Conservation (phyloP, 2,113 vertebrate genomes). For the Daphoenositta chrysoptera region DNA sequence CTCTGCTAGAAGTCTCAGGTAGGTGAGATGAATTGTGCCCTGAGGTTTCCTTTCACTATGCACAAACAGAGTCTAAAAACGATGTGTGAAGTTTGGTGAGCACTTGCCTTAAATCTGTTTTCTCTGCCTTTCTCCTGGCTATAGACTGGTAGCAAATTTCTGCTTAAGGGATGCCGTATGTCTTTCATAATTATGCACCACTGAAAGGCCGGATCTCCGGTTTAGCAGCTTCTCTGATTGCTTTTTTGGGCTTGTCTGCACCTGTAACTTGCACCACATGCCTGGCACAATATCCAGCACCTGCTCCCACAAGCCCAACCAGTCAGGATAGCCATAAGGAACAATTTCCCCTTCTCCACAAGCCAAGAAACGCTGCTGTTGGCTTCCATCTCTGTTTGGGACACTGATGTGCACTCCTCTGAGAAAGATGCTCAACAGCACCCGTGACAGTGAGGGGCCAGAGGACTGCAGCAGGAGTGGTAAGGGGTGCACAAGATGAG, state of each 20-base stretch:
- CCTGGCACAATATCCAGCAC: not conserved
- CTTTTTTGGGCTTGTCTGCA: not conserved
- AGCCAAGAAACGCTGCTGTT: not conserved
- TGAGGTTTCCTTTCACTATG: not conserved
- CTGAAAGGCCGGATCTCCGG: not conserved
- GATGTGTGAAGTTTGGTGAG: not conserved
- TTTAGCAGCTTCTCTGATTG: not conserved
- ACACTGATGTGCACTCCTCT: not conserved
- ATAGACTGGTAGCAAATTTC: not conserved
- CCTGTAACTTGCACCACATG: not conserved
- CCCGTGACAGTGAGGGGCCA: not conserved
- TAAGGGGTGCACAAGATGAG: not conserved
- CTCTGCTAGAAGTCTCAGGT: not conserved
- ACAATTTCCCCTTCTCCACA: not conserved
- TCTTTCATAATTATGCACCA: not conserved
- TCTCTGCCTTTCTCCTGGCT: not conserved
- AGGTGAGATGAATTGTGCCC: not conserved
- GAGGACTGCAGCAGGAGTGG: not conserved
- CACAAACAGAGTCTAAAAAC: not conserved
- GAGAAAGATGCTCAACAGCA: not conserved
- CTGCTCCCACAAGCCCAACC: not conserved
- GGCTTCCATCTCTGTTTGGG: not conserved
- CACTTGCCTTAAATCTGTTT: not conserved
- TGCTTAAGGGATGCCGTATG: not conserved
- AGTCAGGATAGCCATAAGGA: not conserved